These are phyloP conservation scores for Stenotaenia linearis DNA, from an alignment of 2,888 invertebrate genomes.

Conservation along the genomic window DNA sequence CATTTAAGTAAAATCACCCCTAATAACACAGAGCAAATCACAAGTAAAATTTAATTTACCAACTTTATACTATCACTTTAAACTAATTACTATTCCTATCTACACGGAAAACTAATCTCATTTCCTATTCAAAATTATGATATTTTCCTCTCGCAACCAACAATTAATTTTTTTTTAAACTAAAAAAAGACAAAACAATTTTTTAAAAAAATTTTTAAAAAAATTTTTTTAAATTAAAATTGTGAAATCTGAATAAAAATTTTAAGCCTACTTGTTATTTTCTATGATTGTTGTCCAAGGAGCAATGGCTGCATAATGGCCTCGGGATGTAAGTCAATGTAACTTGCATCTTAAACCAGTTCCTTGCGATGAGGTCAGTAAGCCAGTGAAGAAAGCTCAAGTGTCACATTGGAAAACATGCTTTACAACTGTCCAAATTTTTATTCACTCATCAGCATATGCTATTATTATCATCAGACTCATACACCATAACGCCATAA, in stretches of 20 bases:
- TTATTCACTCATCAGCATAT: not conserved
- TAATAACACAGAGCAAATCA: no score
- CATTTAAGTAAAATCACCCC: no score
- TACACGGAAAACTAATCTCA: no score
- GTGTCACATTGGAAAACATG: not conserved
- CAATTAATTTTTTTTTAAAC: no score
- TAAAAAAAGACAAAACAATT: no score
- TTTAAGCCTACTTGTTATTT: not conserved
- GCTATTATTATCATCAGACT: not conserved
- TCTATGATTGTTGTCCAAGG: not conserved
- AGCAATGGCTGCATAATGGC: constrained; percentile 13
- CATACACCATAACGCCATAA: not conserved
- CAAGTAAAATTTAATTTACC: no score
- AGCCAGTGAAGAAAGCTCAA: constrained; percentile 21
- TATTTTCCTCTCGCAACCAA: no score
- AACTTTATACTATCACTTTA: no score
- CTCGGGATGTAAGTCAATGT: constrained; percentile 10
- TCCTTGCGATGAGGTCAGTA: constrained; percentile 17
- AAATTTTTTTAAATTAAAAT: not conserved
- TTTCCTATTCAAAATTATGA: no score
- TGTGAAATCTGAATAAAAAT: not conserved
- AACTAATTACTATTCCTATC: no score
- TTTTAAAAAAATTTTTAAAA: no score
- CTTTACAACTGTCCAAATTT: not conserved
- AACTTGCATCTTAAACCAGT: constrained; percentile 23